phyloP scores from a whole-genome alignment of 2,797 vertebrate genomes.

The Hafferia zeledoni region DNA sequence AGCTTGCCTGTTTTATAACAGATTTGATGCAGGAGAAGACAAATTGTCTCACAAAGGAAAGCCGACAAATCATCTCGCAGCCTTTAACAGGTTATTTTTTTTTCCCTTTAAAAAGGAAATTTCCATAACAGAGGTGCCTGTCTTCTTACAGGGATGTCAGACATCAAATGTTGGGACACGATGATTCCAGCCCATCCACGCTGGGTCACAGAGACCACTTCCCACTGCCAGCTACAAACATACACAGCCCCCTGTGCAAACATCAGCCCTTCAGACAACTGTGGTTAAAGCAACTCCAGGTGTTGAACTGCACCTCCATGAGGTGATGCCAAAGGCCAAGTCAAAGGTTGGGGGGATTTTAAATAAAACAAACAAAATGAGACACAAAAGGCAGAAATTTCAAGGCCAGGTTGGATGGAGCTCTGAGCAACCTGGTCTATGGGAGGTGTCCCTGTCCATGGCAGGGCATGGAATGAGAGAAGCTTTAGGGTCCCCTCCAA shows the following conservation, averaged over 20 bases:
- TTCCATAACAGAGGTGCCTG: constrained; percentile 35
- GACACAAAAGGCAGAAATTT: not conserved
- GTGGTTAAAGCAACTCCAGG: not conserved
- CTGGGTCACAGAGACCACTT: not conserved
- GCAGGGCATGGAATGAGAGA: no score
- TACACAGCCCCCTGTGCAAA: not conserved
- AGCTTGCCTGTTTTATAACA: constrained; percentile 80
- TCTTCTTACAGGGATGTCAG: constrained; percentile 62
- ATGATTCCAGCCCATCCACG: constrained; percentile 38
- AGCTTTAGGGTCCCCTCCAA: not conserved
- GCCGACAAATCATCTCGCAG: constrained; percentile 75
- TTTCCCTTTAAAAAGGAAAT: constrained; percentile 47
- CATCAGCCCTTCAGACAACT: not conserved
- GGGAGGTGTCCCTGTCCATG: not conserved
- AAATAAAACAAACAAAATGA: not conserved
- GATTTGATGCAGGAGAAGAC: constrained; percentile 77
- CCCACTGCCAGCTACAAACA: not conserved
- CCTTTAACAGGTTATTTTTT: constrained; percentile 72
- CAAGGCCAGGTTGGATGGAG: not conserved
- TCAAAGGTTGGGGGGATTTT: not conserved
- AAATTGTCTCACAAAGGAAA: constrained; percentile 74
- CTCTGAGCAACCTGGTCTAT: not conserved
- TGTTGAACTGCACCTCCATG: not conserved
- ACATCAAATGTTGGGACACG: constrained; percentile 52
- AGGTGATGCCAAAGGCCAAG: not conserved